Base-by-base conservation (phyloP, 2,888 invertebrate genomes). In the Sinodicranocentrus sp. region DNA sequence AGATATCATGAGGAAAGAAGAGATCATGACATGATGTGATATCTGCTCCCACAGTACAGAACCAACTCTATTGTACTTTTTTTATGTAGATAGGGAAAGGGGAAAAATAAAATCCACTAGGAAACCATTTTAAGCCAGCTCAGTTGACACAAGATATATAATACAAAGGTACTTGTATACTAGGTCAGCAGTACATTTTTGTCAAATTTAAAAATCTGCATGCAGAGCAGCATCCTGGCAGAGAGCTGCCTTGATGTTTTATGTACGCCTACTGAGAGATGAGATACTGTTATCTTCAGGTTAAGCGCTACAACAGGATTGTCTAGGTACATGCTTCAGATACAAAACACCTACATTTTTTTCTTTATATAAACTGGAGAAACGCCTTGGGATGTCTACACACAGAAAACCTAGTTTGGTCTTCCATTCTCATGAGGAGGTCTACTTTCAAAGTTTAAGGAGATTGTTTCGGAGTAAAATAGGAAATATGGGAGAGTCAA, bases 381-480 rank as follows among this genome's bases (percentile, higher is more conserved):
- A 25, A 25, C 25, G 23, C 57, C 25, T 10, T 57, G 25, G 57
- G 57, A 23, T 57, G 19, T 57, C 57, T 57, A 19, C 25, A 57
- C 25, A 25, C 2, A 48, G n/a, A 57, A 23, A 57, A 25, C 13
- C 21, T 25, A 15, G 23, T 5, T 3, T 13, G 25, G 57, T 57
- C 6, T 57, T 57, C 10, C 57, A 57, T 57, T 57, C 57, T 57
- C 57, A 25, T 23, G 57, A 25, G 25, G 59, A 43, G 59, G 54
- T 61, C 39, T 43, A 25, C 5, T 10, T 21, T 19, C 17, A n/a
- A 59, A 17, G 43, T 17, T 33, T 19, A 73, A 63, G 52, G 26
- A 73, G 73, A 73, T 73, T 73, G 73, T 73, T 73, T 61, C 63
- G 63, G 25, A 63, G 25, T 17, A 57, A 23, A 57, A 39, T 33